Evolutionary conservation across 2,797 vertebrate genomes (phyloP).

Genomic region (Esox masquinongy): DNA sequence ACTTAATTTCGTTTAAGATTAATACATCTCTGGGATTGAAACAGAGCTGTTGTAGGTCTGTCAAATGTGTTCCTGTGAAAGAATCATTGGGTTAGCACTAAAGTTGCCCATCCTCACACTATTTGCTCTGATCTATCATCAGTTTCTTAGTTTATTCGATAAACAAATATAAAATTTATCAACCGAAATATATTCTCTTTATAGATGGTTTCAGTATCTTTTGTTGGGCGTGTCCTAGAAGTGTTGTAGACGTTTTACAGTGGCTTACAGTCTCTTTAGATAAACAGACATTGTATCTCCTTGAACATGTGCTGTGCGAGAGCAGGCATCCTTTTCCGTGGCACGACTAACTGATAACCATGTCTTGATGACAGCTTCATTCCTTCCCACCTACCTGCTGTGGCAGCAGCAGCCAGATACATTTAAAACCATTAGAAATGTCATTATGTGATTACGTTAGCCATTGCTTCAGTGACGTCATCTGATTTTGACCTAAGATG

Average conservation of each 20-base stretch:
- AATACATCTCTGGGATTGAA: slow-evolving; percentile 14
- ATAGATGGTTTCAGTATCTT: slow-evolving; percentile 3
- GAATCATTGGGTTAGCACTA: background rate
- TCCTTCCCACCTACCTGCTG: slow-evolving; percentile 62
- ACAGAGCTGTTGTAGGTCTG: background rate
- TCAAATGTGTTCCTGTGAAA: background rate
- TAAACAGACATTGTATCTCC: slow-evolving; percentile 54
- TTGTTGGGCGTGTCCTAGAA: slow-evolving; percentile 30
- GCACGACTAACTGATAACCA: slow-evolving; percentile 57
- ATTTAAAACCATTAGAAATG: slow-evolving; percentile 33
- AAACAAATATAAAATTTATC: background rate
- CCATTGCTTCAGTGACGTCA: slow-evolving; percentile 47
- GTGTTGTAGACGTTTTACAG: slow-evolving; percentile 47
- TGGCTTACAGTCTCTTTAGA: slow-evolving; percentile 35
- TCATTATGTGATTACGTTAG: slow-evolving; percentile 51
- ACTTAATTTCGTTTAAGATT: slow-evolving; percentile 62
- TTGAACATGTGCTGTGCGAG: slow-evolving; percentile 69
- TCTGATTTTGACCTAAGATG: slow-evolving; percentile 50
- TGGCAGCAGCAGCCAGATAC: slow-evolving; percentile 38
- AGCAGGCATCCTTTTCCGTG: slow-evolving; percentile 48
- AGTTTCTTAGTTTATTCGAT: background rate
- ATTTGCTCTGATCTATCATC: background rate
- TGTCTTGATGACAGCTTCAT: slow-evolving; percentile 44
- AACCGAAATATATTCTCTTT: background rate
- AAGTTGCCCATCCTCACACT: background rate